Percentiles rank a stretch among this genome's conserved stretches.
Evolutionary conservation across 2,888 invertebrate species (phyloP).

Genomic region (Ariolimax columbianus): DNA sequence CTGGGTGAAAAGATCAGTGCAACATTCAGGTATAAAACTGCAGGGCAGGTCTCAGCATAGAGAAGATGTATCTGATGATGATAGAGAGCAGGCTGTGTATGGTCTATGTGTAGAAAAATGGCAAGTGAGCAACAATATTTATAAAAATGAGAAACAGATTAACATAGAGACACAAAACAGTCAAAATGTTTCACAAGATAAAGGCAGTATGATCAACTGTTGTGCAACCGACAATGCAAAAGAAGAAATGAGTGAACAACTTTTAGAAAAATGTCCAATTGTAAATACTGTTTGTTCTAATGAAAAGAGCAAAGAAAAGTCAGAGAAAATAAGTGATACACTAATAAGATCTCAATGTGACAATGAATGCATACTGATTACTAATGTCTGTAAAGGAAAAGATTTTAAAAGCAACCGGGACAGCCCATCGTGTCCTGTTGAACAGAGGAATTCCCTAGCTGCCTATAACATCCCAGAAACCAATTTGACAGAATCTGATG

Average conservation of each 20-base stretch:
- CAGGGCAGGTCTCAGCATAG: not conserved
- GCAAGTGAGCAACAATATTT: not conserved
- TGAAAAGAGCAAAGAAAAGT: not conserved
- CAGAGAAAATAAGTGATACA: not conserved
- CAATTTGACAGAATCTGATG: not conserved
- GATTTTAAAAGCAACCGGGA: not conserved
- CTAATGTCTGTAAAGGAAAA: not conserved
- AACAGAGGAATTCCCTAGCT: not conserved
- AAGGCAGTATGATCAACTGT: not conserved
- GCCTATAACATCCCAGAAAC: too few species aligned
- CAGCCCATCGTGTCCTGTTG: not conserved
- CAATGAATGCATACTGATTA: not conserved
- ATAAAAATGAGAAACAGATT: not conserved
- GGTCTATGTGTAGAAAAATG: not conserved
- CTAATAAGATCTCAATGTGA: not conserved
- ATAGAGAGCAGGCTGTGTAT: not conserved
- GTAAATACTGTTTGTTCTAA: not conserved
- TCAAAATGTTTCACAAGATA: too few species aligned
- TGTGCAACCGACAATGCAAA: not conserved
- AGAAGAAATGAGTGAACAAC: not conserved
- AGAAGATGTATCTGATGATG: not conserved
- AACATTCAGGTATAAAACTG: not conserved
- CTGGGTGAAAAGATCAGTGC: not conserved
- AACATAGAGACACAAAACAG: not conserved
- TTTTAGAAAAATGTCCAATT: not conserved